phyloP scores from a whole-genome alignment of 2,888 invertebrate genomes.

The Cantharis rustica region DNA sequence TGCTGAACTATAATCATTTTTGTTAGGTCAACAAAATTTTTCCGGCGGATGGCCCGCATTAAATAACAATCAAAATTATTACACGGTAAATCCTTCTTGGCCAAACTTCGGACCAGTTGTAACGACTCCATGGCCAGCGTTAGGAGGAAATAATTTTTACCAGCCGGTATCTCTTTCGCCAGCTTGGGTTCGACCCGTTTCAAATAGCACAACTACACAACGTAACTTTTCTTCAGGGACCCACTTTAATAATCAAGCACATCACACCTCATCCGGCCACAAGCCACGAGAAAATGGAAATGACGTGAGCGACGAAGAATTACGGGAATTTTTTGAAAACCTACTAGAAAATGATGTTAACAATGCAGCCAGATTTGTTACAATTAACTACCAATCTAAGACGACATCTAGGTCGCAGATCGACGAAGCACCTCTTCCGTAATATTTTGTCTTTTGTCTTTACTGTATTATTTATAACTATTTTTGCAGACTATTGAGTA shows the following conservation, averaged over 20 bases:
- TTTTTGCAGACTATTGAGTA: constrained; percentile 66
- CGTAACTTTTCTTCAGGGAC: constrained; percentile 1
- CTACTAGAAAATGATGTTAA: constrained; percentile 74
- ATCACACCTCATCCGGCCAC: neutral
- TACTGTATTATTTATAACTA: neutral
- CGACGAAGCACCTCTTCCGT: constrained; percentile 80
- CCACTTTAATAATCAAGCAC: neutral
- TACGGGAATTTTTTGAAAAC: constrained; percentile 71
- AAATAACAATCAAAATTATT: constrained; percentile 12
- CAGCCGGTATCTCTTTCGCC: neutral
- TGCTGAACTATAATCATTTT: neutral
- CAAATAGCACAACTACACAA: neutral
- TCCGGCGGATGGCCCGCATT: constrained; percentile 18
- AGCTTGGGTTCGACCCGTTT: neutral
- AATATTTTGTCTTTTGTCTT: constrained; percentile 44
- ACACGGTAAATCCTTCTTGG: constrained; percentile 6
- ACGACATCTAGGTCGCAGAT: constrained; percentile 70
- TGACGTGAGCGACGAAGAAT: constrained; percentile 46
- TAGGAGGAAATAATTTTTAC: constrained; percentile 34
- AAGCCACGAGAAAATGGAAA: neutral
- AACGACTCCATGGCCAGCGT: constrained; percentile 43
- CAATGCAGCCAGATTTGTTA: constrained; percentile 73
- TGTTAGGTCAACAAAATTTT: neutral
- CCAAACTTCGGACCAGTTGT: neutral
- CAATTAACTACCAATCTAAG: constrained; percentile 74